phyloP scores from a whole-genome alignment of 1,140 invertebrate genomes.

The Drosophila kohkoa region DNA sequence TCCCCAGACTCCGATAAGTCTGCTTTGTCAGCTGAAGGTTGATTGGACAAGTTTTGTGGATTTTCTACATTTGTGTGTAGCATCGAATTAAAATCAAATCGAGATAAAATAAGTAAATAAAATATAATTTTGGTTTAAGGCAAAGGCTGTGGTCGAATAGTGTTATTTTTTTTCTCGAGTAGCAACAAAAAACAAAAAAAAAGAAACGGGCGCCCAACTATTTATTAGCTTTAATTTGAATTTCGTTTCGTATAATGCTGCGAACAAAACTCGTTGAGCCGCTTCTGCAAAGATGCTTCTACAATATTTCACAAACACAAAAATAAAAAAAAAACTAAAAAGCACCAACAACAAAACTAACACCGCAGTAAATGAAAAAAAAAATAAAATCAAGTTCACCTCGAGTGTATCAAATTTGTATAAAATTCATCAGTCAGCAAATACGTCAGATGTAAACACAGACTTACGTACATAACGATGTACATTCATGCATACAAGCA shows the following conservation, averaged over 20 bases:
- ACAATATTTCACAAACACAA: constrained; percentile 48
- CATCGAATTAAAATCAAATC: constrained; percentile 68
- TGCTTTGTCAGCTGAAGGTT: constrained; percentile 63
- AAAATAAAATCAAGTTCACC: constrained; percentile 78
- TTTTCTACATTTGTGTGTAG: constrained; percentile 26
- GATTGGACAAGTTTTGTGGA: constrained; percentile 65
- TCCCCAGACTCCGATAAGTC: constrained; percentile 28
- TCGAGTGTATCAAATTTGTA: constrained; percentile 83
- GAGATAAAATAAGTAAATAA: constrained; percentile 66
- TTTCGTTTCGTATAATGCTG: constrained; percentile 73
- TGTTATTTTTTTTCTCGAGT: constrained; percentile 1
- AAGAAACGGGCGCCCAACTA: constrained; percentile 69
- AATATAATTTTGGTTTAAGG: constrained; percentile 44
- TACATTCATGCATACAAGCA: constrained; percentile 7
- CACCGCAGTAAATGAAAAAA: constrained; percentile 55
- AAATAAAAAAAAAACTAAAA: constrained; percentile 42
- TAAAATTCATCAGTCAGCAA: constrained; percentile 79
- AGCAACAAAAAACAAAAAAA: constrained; percentile 5
- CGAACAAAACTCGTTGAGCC: constrained; percentile 71
- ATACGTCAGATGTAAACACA: constrained; percentile 69
- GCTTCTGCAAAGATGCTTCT: constrained; percentile 81
- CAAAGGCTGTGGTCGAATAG: constrained; percentile 34
- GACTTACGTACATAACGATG: constrained; percentile 23
- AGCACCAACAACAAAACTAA: constrained; percentile 40
- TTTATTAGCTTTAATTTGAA: constrained; percentile 82